Percentiles rank a stretch among this genome's conserved stretches.
Evolutionary conservation across 2,797 vertebrate genomes (phyloP).

Genomic region (Microctenopoma lineatum): DNA sequence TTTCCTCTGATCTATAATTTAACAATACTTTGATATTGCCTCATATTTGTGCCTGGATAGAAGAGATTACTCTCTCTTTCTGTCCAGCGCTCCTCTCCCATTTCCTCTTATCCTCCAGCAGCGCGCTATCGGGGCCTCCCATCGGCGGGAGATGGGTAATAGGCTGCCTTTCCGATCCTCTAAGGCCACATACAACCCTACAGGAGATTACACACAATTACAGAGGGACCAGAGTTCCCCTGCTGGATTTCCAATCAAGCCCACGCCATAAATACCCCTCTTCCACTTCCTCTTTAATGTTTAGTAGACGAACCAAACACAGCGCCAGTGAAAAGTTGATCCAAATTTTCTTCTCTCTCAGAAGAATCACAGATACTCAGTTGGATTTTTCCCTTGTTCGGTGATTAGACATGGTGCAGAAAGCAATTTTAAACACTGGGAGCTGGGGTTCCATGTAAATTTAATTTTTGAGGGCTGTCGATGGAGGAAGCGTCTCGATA

Average conservation of each 20-base stretch:
- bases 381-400: slow-evolving; percentile 74
- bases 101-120: slow-evolving; percentile 57
- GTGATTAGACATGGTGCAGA: slow-evolving; percentile 68
- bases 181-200: slow-evolving; percentile 65
- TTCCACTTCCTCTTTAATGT: slow-evolving; percentile 68
- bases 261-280: slow-evolving; percentile 59
- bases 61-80: slow-evolving; percentile 36
- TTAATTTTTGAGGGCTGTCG: slow-evolving; percentile 50
- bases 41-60: slow-evolving; percentile 39
- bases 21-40: slow-evolving; percentile 44
- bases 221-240: slow-evolving; percentile 55
- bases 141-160: slow-evolving; percentile 67
- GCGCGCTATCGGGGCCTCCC: slow-evolving; percentile 59
- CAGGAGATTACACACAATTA: slow-evolving; percentile 74
- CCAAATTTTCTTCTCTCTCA: slow-evolving; percentile 70
- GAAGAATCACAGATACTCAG: slow-evolving; percentile 47
- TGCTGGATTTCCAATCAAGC: slow-evolving; percentile 72
- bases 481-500: slow-evolving; percentile 48
- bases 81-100: slow-evolving; percentile 26
- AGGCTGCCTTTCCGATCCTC: slow-evolving; percentile 55
- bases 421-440: slow-evolving; percentile 69
- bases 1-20: slow-evolving; percentile 28
- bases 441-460: slow-evolving; percentile 54
- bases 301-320: slow-evolving; percentile 72
- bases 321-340: slow-evolving; percentile 68